Conservation (phyloP, 2,797 vertebrate species). For the Phataginus tricuspis region DNA sequence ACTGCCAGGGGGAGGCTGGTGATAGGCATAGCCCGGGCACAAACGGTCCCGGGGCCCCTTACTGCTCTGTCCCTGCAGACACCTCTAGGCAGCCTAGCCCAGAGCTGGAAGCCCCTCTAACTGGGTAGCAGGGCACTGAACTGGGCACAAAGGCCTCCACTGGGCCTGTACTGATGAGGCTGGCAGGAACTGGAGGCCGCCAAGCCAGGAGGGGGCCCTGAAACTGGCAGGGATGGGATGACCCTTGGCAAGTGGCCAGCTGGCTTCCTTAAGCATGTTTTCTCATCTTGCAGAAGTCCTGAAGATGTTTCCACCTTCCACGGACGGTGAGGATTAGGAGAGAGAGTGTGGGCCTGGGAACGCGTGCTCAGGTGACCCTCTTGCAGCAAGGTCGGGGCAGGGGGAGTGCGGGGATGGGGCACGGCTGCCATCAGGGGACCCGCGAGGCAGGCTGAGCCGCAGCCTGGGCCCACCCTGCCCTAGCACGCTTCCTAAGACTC, state of each 20-base stretch:
- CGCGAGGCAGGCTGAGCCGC: background rate
- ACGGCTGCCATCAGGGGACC: background rate
- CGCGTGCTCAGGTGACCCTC: background rate
- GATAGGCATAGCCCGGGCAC: background rate
- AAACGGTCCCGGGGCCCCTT: too few species aligned
- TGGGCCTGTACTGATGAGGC: background rate
- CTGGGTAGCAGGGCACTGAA: background rate
- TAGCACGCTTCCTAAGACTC: rapidly evolving
- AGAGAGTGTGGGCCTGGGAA: background rate
- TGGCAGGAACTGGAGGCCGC: background rate
- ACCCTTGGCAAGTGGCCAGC: background rate
- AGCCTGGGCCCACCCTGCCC: background rate
- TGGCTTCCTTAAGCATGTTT: background rate
- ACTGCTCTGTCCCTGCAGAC: background rate
- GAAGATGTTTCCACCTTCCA: background rate
- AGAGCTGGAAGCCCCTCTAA: background rate
- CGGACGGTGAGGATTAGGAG: background rate
- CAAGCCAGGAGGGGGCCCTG: background rate
- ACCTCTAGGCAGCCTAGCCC: background rate
- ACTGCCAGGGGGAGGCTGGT: slow-evolving; percentile 78
- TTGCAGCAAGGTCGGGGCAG: background rate
- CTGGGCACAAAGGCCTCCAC: background rate
- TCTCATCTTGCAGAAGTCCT: background rate
- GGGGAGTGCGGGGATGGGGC: background rate
- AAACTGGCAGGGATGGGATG: background rate